Evolutionary conservation across 2,888 invertebrate genomes (phyloP), one percentile per base, ranked within the genome.

Genomic region (Lacanobia oleracea): DNA sequence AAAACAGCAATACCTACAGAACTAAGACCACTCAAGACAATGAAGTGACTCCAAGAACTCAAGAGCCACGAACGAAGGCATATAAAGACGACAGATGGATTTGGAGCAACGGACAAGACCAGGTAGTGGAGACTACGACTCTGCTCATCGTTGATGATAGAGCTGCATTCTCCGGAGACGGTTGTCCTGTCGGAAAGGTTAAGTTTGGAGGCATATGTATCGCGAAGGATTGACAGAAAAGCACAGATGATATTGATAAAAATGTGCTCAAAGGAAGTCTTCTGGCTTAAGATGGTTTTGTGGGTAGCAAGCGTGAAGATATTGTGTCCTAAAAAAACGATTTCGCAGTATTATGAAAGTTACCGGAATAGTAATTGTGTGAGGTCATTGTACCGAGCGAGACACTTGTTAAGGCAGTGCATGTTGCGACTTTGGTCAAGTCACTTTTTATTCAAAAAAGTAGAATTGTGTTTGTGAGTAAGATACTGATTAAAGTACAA

Each of bases 61-160:
- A 59, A 8, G 70, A 67, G 9, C 48, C 23, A 21, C 69, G 16
- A 27, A 53, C 43, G 14, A 51, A 62, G 48, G 14, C 65, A 50
- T 18, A 70, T 16, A 62, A 78, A 0, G 51, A 51, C 1, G 84
- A 85, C 14, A 72, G 57, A 12, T 85, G 85, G 85, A 56, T 85
- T n/a, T 85, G 85, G 85, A 72, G 72, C 18, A 72, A 76, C 40
- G 75, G 66, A 14, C 54, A 72, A 2, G 69, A 67, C 0, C 54
- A 63, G 16, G 45, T n/a, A 0, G 53, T 63, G 16, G 33, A 66
- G n/a, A 75, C 77, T 0, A 79, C 75, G 0, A 75, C 73, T 0
- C 8, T 59, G 3, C 14, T 37, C 1, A 50, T 27, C 2, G 23
- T 85, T 21, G 77, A 48, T 12, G 75, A 85, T n/a, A 77, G 85